A percentile compares a stretch with the other conserved stretches of the same genome.
Conservation (phyloP, 2,113 vertebrate genomes). For the Pseudolaguvia tuberculata region DNA sequence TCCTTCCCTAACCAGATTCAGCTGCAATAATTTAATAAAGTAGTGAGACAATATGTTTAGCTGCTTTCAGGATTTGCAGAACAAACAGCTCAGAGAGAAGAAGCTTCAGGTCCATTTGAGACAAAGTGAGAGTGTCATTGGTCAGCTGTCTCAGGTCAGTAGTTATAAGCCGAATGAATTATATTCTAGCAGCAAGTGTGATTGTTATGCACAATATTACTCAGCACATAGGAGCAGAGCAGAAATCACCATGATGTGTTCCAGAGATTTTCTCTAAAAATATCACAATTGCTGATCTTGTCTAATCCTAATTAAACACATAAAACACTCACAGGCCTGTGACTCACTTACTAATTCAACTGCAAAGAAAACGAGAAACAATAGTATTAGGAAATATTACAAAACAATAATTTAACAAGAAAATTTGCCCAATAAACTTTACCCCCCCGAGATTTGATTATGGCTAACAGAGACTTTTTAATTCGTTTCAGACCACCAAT, state of each 20-base stretch:
- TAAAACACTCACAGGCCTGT: background rate
- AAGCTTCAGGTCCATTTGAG: background rate
- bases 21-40: conserved; percentile 5
- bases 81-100: background rate
- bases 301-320: background rate
- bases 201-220: background rate
- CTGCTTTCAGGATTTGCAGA: background rate
- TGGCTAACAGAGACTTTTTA: too few species aligned
- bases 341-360: background rate
- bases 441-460: too few species aligned
- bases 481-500: too few species aligned
- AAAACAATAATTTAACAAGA: too few species aligned
- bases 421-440: too few species aligned
- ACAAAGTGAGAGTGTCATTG: background rate
- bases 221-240: background rate
- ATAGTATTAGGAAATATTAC: too few species aligned
- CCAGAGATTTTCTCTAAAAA: background rate
- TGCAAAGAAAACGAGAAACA: too few species aligned
- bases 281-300: background rate
- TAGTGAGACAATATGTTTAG: background rate
- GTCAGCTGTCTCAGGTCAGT: background rate
- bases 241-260: background rate
- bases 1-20: background rate
- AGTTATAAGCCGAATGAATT: conserved; percentile 23
- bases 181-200: background rate